A percentile compares a stretch with the other conserved stretches of the same genome.
phyloP scores from a whole-genome alignment of 2,888 invertebrate species.

The Pseudoips prasinana region DNA sequence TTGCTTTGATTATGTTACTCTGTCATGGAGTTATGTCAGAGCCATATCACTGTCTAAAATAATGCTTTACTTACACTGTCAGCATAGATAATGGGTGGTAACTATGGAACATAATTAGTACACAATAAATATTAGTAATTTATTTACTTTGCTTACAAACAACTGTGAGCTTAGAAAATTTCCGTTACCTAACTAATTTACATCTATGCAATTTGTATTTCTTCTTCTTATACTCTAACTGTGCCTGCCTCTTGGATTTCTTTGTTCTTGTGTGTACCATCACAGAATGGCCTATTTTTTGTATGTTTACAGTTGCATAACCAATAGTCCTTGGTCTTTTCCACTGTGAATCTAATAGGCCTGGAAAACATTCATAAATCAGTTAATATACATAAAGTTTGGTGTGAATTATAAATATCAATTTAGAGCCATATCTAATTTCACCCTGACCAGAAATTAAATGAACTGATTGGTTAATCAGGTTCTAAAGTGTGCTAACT shows the following conservation, averaged over 20 bases:
- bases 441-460: too few relatives aligned
- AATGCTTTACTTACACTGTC: too few relatives aligned
- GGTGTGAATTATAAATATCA: too few relatives aligned
- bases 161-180: constrained; percentile 5
- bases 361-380: constrained; percentile 53
- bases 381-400: too few relatives aligned
- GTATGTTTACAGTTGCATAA: constrained; percentile 99
- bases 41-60: too few relatives aligned
- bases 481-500: too few relatives aligned
- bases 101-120: background rate
- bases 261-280: constrained; percentile 93
- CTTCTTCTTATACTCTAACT: constrained; percentile 44
- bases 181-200: constrained; percentile 7
- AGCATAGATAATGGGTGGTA: too few relatives aligned
- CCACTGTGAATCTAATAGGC: constrained; percentile 92
- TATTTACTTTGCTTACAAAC: constrained; percentile 11
- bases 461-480: too few relatives aligned
- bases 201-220: too few relatives aligned
- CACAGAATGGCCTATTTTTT: constrained; percentile 96
- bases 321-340: constrained; percentile 95
- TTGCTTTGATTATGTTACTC: too few relatives aligned
- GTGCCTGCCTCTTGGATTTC: constrained; percentile 85
- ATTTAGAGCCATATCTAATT: too few relatives aligned
- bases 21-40: too few relatives aligned
- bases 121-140: constrained; percentile 3